Conservation (phyloP, 2,113 vertebrate genomes). For the Ammodytes marinus region DNA sequence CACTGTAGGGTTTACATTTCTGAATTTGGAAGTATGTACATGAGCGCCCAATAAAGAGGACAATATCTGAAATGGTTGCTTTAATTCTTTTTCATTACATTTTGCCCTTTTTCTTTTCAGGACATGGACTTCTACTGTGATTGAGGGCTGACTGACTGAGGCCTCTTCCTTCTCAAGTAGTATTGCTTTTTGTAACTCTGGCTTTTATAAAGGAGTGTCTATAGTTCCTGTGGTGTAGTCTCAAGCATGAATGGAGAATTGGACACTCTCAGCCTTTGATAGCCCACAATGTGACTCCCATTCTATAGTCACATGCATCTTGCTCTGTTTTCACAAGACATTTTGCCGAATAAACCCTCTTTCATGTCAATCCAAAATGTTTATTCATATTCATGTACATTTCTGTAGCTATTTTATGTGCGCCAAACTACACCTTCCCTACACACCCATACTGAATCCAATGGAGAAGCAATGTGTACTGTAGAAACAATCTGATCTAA, state of each 20-base stretch:
- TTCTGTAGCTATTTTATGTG: too few relatives aligned
- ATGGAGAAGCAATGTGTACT: too few relatives aligned
- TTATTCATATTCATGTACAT: not conserved
- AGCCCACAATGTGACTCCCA: not conserved
- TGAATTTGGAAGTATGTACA: too few relatives aligned
- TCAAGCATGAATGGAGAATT: not conserved
- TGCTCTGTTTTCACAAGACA: constrained; percentile 8
- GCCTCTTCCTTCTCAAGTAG: not conserved
- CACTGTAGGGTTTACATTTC: too few relatives aligned
- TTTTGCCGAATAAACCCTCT: constrained; percentile 23
- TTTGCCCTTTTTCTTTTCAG: constrained; percentile 65
- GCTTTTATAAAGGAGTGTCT: constrained; percentile 5
- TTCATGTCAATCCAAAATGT: constrained; percentile 5
- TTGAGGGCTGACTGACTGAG: constrained; percentile 34
- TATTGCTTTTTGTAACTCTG: not conserved
- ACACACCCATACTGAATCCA: too few relatives aligned
- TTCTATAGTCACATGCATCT: not conserved
- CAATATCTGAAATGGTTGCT: not conserved
- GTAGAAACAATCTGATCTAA: too few relatives aligned
- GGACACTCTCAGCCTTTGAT: not conserved
- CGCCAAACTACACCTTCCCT: too few relatives aligned
- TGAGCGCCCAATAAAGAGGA: not conserved
- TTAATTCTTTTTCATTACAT: not conserved
- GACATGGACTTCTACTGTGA: constrained; percentile 81
- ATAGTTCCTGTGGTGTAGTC: not conserved